These are phyloP conservation scores for Lerema accius DNA, from an alignment of 1,140 invertebrate species.

Conservation along the genomic window DNA sequence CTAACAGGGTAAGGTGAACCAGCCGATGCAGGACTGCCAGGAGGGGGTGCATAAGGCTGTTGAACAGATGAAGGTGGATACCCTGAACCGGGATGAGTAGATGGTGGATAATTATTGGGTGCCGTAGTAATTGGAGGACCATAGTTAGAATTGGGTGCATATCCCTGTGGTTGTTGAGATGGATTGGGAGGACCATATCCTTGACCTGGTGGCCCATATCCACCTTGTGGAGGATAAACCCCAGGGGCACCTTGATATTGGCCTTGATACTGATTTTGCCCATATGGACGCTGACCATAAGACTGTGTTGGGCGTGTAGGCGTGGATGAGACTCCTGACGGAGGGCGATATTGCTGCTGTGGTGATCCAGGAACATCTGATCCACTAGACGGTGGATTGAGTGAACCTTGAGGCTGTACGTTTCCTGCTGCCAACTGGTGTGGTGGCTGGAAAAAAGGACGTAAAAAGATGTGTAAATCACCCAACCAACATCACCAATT, in stretches of 20 bases:
- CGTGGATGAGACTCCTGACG: conserved; percentile 71
- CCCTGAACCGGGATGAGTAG: conserved; percentile 73
- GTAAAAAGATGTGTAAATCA: conserved; percentile 5
- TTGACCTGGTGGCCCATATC: conserved; percentile 76
- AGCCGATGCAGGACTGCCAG: conserved; percentile 72
- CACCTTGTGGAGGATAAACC: conserved; percentile 73
- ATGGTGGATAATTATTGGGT: conserved; percentile 76
- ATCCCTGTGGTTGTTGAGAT: conserved; percentile 75
- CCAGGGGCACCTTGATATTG: conserved; percentile 78
- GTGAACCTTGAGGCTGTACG: conserved; percentile 61
- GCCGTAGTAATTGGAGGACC: conserved; percentile 80
- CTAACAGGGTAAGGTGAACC: conserved; percentile 75
- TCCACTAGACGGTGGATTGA: conserved; percentile 66
- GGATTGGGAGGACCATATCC: conserved; percentile 80
- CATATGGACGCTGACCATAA: conserved; percentile 78
- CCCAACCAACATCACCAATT: too few species aligned
- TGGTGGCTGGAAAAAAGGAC: conserved; percentile 68
- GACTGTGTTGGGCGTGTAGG: conserved; percentile 78
- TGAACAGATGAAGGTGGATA: conserved; percentile 78
- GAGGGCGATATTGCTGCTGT: conserved; percentile 72
- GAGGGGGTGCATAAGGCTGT: conserved; percentile 76
- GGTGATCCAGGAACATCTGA: conserved; percentile 62
- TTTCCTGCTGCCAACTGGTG: conserved; percentile 75
- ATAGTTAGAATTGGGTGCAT: conserved; percentile 79
- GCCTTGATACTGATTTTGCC: conserved; percentile 80